These are phyloP conservation scores for Vidua chalybeata DNA, from an alignment of 2,113 vertebrate genomes.

Conservation along the genomic window DNA sequence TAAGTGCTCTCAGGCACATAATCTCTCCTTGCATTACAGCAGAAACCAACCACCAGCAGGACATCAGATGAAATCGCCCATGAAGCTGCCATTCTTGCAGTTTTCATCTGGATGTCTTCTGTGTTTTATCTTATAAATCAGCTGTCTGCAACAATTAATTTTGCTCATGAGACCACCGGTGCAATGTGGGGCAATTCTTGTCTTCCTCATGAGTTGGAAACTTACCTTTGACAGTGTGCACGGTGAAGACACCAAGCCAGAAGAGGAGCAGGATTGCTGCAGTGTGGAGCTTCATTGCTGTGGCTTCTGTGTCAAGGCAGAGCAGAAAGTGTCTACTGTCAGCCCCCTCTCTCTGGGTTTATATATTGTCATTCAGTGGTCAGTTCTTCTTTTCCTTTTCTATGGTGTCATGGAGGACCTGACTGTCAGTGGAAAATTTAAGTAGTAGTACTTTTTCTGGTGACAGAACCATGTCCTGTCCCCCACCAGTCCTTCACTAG, in stretches of 20 bases:
- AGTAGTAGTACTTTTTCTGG: slow-evolving; percentile 2
- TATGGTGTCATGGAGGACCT: background rate
- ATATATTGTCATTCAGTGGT: background rate
- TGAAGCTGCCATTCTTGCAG: background rate
- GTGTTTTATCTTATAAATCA: background rate
- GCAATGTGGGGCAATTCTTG: background rate
- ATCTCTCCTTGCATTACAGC: background rate
- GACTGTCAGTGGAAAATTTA: background rate
- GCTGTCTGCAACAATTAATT: background rate
- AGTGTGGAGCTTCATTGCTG: background rate
- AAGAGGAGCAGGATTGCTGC: background rate
- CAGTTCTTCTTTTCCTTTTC: background rate
- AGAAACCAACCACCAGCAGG: background rate
- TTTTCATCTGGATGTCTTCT: background rate
- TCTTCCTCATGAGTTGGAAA: background rate
- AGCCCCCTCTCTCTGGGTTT: background rate
- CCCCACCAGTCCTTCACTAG: background rate
- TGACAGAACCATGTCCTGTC: background rate
- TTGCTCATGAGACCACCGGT: background rate
- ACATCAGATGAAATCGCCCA: background rate
- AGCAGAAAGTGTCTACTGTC: background rate
- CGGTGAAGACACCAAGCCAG: background rate
- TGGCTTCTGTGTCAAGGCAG: background rate
- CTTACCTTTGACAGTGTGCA: background rate
- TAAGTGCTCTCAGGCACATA: background rate